Conservation (phyloP, 2,888 invertebrate genomes). For the Drosophila imparisetae region DNA sequence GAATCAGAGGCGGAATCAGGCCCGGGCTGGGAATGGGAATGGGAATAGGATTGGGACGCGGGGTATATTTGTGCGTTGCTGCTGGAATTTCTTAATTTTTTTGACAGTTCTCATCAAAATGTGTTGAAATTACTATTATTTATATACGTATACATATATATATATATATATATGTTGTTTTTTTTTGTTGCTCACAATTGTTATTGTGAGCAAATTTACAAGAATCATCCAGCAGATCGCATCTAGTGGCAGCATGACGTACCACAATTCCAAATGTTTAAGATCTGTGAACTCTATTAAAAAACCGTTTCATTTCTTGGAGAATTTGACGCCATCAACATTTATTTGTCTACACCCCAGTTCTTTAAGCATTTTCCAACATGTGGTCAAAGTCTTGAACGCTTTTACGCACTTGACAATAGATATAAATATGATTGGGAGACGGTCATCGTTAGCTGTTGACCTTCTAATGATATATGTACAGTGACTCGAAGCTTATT, state of each 20-base stretch:
- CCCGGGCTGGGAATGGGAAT: slow-evolving; percentile 4
- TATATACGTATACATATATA: slow-evolving; percentile 2
- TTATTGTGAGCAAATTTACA: slow-evolving; percentile 58
- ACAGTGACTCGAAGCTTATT: too few relatives aligned
- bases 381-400: slow-evolving; percentile 65
- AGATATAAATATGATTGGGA: slow-evolving; percentile 30
- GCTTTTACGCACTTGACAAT: slow-evolving; percentile 63
- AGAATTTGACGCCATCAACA: slow-evolving; percentile 67
- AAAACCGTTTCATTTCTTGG: slow-evolving; percentile 56
- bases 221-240: slow-evolving; percentile 51
- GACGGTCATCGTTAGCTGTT: slow-evolving; percentile 17
- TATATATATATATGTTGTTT: slow-evolving; percentile 8
- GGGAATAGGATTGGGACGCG: slow-evolving; percentile 10
- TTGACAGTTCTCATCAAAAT: slow-evolving; percentile 79
- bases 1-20: slow-evolving; percentile 8
- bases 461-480: slow-evolving; percentile 60
- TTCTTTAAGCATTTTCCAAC: slow-evolving; percentile 47
- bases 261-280: slow-evolving; percentile 53
- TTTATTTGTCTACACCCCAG: slow-evolving; percentile 43
- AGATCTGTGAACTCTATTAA: slow-evolving; percentile 70
- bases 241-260: slow-evolving; percentile 61
- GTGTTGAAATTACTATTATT: slow-evolving; percentile 77
- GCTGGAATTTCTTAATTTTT: slow-evolving; percentile 74
- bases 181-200: slow-evolving; percentile 34
- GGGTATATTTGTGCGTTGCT: slow-evolving; percentile 21